Percentiles rank a stretch among this genome's conserved stretches.
Evolutionary conservation across 2,797 vertebrate species (phyloP).

Genomic region (Etheostoma perlongum): DNA sequence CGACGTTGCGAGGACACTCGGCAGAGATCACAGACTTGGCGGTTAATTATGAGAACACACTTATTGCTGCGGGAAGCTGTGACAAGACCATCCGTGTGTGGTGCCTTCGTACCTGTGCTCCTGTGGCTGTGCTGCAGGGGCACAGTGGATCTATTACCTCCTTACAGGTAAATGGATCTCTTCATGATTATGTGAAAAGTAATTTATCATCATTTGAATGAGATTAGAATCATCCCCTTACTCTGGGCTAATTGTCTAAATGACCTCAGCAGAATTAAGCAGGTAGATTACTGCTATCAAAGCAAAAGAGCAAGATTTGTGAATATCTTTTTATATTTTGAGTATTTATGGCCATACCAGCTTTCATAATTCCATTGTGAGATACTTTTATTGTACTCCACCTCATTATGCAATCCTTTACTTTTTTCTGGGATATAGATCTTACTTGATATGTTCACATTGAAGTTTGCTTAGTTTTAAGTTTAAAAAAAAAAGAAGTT

Average conservation of each 20-base stretch:
- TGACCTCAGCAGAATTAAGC: conserved; percentile 1
- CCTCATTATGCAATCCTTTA: neutral
- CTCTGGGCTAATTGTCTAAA: neutral
- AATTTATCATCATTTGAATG: neutral
- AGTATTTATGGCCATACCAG: neutral
- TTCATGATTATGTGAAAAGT: neutral
- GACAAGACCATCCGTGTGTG: conserved; percentile 98
- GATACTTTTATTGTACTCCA: neutral
- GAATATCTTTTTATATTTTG: neutral
- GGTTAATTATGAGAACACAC: conserved; percentile 97
- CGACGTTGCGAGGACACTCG: conserved; percentile 95
- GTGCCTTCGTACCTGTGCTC: conserved; percentile 98
- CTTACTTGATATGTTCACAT: neutral
- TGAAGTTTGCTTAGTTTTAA: neutral
- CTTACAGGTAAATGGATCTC: conserved; percentile 88
- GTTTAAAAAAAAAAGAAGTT: neutral
- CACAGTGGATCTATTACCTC: conserved; percentile 98
- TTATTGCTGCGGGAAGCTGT: conserved; percentile 98
- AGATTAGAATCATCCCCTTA: neutral
- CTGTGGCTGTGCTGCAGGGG: conserved; percentile 96
- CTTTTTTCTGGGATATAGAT: neutral
- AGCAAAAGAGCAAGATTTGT: conserved; percentile 3
- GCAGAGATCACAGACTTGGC: conserved; percentile 99
- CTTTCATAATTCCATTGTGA: neutral
- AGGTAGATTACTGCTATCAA: neutral